A percentile compares a stretch with the other conserved stretches of the same genome.
phyloP scores from a whole-genome alignment of 2,113 vertebrate genomes.

The Pseudorectes ferrugineus region DNA sequence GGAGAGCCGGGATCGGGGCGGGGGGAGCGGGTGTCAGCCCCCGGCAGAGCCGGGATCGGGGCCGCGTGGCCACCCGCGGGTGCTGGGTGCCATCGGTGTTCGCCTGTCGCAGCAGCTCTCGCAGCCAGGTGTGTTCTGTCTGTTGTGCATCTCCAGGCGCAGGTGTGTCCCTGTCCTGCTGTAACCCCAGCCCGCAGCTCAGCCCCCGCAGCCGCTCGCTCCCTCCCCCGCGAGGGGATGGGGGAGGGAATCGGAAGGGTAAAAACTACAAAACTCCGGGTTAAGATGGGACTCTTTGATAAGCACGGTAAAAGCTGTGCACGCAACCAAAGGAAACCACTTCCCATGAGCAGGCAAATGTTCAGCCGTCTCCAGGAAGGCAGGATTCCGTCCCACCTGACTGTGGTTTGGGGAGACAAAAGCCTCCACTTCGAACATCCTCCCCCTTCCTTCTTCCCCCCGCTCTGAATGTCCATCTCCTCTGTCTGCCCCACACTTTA shows the following conservation, averaged over 20 bases:
- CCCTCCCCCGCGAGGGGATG: no score
- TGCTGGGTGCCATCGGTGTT: rapidly evolving
- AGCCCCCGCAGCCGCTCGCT: neutral
- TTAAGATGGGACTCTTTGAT: neutral
- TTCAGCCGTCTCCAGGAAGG: neutral
- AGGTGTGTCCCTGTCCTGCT: neutral
- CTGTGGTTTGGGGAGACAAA: neutral
- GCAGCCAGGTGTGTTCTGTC: neutral
- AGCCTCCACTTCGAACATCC: rapidly evolving
- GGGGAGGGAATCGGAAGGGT: no score
- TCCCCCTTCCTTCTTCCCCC: neutral
- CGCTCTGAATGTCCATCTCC: neutral
- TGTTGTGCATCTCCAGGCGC: neutral
- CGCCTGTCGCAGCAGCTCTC: rapidly evolving
- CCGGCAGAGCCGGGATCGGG: no score
- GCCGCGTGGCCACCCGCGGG: rapidly evolving
- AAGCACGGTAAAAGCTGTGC: neutral
- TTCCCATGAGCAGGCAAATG: neutral
- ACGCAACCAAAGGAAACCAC: neutral
- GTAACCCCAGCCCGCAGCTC: neutral
- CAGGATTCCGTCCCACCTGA: neutral
- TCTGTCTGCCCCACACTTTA: neutral
- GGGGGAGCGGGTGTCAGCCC: no score
- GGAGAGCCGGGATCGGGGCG: neutral
- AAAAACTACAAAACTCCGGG: neutral